Conservation (phyloP, 2,113 vertebrate genomes). For the Indicator maculatus region DNA sequence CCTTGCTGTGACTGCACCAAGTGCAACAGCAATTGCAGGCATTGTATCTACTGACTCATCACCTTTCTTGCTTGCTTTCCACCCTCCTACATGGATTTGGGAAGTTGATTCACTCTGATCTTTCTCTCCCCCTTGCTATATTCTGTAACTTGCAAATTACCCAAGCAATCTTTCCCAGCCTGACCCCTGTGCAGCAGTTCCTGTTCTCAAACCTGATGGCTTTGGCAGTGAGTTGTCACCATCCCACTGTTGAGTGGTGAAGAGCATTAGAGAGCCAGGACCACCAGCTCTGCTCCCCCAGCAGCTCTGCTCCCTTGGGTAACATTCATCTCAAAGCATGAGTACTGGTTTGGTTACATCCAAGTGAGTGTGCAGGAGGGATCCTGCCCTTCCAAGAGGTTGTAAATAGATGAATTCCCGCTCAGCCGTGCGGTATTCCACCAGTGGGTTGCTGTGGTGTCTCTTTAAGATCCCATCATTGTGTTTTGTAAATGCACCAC, state of each 20-base stretch:
- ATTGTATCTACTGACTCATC: not conserved
- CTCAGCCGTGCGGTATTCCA: not conserved
- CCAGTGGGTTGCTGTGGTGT: not conserved
- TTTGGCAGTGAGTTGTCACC: not conserved
- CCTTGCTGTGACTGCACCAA: not conserved
- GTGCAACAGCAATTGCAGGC: not conserved
- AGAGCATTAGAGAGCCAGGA: not conserved
- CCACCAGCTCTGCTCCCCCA: fast-evolving
- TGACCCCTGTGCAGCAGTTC: not conserved
- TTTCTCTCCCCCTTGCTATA: not conserved
- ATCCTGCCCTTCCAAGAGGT: not conserved
- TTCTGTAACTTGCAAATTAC: not conserved
- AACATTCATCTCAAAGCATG: not conserved
- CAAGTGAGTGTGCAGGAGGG: not conserved
- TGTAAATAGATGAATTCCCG: not conserved
- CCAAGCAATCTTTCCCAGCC: not conserved
- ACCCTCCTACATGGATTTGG: not conserved
- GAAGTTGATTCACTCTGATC: not conserved
- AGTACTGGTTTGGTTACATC: not conserved
- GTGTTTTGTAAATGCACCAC: not conserved
- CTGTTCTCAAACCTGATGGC: fast-evolving
- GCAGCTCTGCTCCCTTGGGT: not conserved
- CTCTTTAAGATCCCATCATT: too few relatives aligned
- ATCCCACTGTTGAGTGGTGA: fast-evolving
- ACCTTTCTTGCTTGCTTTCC: not conserved